phyloP scores from a whole-genome alignment of 2,797 vertebrate genomes.

The Carapus acus region DNA sequence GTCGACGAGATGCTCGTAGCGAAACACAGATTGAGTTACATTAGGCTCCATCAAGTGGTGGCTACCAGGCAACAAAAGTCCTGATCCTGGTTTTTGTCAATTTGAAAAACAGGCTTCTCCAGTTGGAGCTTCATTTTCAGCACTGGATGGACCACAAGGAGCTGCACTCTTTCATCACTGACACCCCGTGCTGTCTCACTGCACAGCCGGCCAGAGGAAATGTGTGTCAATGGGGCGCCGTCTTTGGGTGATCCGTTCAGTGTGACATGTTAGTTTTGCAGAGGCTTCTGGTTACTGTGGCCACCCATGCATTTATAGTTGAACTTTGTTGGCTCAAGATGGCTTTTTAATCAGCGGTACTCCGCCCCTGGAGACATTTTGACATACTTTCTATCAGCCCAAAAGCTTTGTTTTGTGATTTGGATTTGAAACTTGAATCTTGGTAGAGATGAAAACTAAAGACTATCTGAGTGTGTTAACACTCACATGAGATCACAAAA shows the following conservation, averaged over 20 bases:
- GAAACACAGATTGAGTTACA: slow-evolving; percentile 47
- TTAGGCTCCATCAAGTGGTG: slow-evolving; percentile 31
- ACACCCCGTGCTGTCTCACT: slow-evolving; percentile 25
- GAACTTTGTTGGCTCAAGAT: no score
- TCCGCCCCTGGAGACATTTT: no score
- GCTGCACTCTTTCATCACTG: slow-evolving; percentile 49
- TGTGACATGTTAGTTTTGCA: slow-evolving; percentile 10
- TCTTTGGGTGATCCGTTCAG: slow-evolving; percentile 25
- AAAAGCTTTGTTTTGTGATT: no score
- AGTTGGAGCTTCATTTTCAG: slow-evolving; percentile 53
- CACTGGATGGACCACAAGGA: slow-evolving; percentile 38
- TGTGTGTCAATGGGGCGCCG: slow-evolving; percentile 11
- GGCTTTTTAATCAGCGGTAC: no score
- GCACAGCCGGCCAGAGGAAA: slow-evolving; percentile 16
- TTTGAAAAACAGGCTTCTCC: slow-evolving; percentile 65
- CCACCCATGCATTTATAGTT: no score
- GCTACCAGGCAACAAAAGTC: slow-evolving; percentile 43
- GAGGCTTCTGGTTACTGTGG: slow-evolving; percentile 1
- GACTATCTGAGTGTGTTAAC: no score
- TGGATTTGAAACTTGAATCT: no score
- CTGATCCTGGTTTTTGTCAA: slow-evolving; percentile 40
- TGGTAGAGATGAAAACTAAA: no score
- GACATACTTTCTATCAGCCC: no score
- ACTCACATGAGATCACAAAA: no score
- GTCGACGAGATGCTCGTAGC: slow-evolving; percentile 2